Evolutionary conservation across 1,140 invertebrate species (phyloP).

Genomic region (Caenorhabditis inopinata): DNA sequence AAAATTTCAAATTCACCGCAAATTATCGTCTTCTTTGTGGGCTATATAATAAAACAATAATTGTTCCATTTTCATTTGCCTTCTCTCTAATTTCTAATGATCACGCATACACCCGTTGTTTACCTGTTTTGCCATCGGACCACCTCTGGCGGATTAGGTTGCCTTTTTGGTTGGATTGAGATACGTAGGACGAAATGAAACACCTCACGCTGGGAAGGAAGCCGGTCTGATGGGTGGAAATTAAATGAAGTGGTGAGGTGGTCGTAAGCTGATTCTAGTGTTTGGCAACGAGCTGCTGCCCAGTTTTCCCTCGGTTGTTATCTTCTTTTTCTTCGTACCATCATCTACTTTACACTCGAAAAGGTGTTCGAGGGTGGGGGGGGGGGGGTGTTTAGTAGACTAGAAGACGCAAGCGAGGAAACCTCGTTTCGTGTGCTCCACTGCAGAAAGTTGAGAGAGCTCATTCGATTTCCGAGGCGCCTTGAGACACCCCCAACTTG

Average conservation of each 20-base stretch:
- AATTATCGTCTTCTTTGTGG: no score
- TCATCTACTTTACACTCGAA: not conserved
- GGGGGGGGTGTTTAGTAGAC: no score
- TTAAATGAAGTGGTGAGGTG: not conserved
- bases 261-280: constrained; percentile 14
- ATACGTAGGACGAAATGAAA: constrained; percentile 22
- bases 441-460: not conserved
- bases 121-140: constrained; percentile 15
- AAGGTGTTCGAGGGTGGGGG: not conserved
- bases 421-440: not conserved
- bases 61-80: not conserved
- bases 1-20: no score
- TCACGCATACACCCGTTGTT: not conserved
- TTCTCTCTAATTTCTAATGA: constrained; percentile 4
- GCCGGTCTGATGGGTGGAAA: not conserved
- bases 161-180: not conserved
- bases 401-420: no score
- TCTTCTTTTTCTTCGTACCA: not conserved
- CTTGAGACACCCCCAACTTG: not conserved
- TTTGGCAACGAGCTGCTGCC: not conserved
- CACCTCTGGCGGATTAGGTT: not conserved
- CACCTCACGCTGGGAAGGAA: not conserved
- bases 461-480: not conserved
- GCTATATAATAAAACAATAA: constrained; percentile 16
- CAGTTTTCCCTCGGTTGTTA: not conserved